A percentile compares a stretch with the other conserved stretches of the same genome.
Conservation (phyloP, 1,140 invertebrate species). For the Drosophila tristis region DNA sequence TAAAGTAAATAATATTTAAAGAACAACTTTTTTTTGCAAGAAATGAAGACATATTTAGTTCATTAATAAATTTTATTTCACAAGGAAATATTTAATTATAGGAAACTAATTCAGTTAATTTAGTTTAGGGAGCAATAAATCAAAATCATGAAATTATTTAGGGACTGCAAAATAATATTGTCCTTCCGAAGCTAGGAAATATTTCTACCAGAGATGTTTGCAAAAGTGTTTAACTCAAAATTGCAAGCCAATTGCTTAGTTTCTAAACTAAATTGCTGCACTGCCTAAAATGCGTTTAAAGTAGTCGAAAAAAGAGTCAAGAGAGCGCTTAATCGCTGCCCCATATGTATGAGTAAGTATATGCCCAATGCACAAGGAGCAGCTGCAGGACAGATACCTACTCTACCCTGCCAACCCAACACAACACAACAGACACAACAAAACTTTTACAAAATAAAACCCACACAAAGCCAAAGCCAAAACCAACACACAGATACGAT, state of each 20-base stretch:
- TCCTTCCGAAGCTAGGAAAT: not conserved
- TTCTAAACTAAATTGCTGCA: slow-evolving; percentile 64
- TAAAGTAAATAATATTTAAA: too few relatives aligned
- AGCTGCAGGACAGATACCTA: slow-evolving; percentile 18
- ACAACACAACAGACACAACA: slow-evolving; percentile 25
- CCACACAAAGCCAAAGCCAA: slow-evolving; percentile 26
- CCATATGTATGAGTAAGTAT: slow-evolving; percentile 67
- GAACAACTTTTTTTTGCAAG: too few relatives aligned
- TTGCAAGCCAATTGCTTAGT: slow-evolving; percentile 38
- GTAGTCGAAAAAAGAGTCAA: slow-evolving; percentile 48
- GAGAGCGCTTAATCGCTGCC: slow-evolving; percentile 51
- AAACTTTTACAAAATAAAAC: slow-evolving; percentile 22
- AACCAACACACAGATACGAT: slow-evolving; percentile 25
- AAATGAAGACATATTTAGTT: too few relatives aligned
- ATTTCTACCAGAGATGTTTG: slow-evolving; percentile 5
- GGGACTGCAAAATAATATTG: not conserved
- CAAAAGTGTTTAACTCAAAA: slow-evolving; percentile 33
- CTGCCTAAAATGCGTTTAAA: slow-evolving; percentile 61
- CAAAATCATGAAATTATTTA: not conserved
- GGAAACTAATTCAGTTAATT: too few relatives aligned
- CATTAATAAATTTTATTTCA: too few relatives aligned
- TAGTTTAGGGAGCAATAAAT: too few relatives aligned
- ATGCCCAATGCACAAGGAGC: slow-evolving; percentile 49
- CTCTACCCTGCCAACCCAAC: too few relatives aligned
- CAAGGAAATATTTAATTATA: too few relatives aligned